Base-by-base conservation (phyloP, 2,113 vertebrate species). In the Ptyas mucosa region DNA sequence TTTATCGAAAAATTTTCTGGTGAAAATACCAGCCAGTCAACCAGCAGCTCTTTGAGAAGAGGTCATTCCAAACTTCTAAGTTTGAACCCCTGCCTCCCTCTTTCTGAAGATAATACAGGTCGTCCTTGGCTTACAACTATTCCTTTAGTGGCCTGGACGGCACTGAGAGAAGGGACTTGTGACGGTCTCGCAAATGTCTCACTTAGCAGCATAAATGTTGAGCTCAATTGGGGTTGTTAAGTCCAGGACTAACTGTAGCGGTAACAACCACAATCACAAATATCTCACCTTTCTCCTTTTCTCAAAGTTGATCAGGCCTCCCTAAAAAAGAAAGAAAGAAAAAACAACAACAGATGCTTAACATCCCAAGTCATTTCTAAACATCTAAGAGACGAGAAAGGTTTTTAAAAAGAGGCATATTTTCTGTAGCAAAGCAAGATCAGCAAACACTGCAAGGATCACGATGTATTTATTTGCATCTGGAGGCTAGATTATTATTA, bases 301-400 rank as follows among this genome's bases (percentile, higher is more conserved):
- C 96, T 99, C 99, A 11, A 99, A 99, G 98, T 99, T 99, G 96
- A 99, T 99, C 94, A 99, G 97, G 15, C 98, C 98, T 0, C 98
- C 98, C 99, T 99, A 95, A 14, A 96, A 97, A 90, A 92, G 88
- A 94, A 75, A 87, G 8, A 53, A n/a, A 6, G 1, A 2, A 39
- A 23, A 1, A 6, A 49, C 2, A 46, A 49, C 3, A 2, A 2
- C 14, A 53, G 51, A 87, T 52, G 11, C 12, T 87, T 53, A 87
- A 53, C 18, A 55, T 12, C 4, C n/a, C 53, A 49, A 26, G 8
- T 29, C 20, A 57, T 55, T 55, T 55, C n/a, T 20, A 58, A 24
- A 7, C n/a, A 43, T 46, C 88, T 5, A 89, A 57, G 34, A 49
- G 23, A 51, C 18, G 15, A 49, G 18, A 88, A 88, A 29, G 5